phyloP scores from a whole-genome alignment of 2,797 vertebrate species.

The Protosalanx chinensis region DNA sequence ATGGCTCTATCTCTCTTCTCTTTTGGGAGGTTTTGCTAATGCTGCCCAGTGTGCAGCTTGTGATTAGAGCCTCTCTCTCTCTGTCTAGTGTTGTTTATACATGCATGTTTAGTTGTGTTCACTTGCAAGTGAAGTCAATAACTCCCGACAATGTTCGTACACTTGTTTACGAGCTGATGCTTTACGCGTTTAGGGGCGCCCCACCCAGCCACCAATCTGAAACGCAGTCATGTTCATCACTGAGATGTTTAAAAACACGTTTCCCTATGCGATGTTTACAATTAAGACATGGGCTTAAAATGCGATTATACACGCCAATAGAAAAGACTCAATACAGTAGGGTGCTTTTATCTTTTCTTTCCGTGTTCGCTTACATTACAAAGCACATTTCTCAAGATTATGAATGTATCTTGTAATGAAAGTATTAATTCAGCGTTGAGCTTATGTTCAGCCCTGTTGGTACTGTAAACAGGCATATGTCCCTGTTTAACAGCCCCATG shows the following conservation, averaged over 20 bases:
- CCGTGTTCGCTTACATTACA: too few relatives aligned
- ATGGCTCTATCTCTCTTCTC: slow-evolving; percentile 30
- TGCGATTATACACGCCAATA: not conserved
- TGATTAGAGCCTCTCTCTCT: not conserved
- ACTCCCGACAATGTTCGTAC: not conserved
- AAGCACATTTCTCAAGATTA: too few relatives aligned
- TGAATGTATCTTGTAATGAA: too few relatives aligned
- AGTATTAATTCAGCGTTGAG: too few relatives aligned
- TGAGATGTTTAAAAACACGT: not conserved
- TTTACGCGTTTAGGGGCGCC: too few relatives aligned
- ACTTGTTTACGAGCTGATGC: not conserved
- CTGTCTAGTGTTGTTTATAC: not conserved
- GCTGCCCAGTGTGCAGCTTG: not conserved
- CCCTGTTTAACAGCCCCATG: too few relatives aligned
- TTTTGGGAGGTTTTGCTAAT: not conserved
- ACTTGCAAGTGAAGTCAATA: not conserved
- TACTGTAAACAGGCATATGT: too few relatives aligned
- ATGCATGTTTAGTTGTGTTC: not conserved
- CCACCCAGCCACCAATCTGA: too few relatives aligned
- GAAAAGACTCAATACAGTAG: too few relatives aligned
- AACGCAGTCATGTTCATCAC: too few relatives aligned
- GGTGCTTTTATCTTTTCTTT: not conserved
- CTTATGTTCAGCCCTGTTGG: too few relatives aligned
- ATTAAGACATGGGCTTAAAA: not conserved
- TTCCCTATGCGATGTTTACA: too few relatives aligned